Conservation (phyloP, 2,113 vertebrate species). For the Halichoeres trimaculatus region DNA sequence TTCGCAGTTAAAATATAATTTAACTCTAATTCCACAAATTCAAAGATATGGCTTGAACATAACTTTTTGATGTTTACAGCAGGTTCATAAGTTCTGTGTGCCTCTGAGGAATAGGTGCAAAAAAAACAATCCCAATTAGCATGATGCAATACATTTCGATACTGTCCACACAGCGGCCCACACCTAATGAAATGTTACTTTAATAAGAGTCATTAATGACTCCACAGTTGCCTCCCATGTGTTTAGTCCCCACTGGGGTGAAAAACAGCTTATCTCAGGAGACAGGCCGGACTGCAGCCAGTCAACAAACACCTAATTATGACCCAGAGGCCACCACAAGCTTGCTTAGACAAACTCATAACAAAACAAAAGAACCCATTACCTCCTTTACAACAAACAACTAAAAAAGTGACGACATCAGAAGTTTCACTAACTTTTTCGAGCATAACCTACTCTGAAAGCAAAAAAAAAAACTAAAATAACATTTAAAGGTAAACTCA, state of each 20-base stretch:
- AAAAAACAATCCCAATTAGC: neutral
- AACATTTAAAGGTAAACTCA: too few relatives aligned
- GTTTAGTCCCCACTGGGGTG: neutral
- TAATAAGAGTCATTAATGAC: conserved; percentile 6
- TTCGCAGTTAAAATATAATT: too few relatives aligned
- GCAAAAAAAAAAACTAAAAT: too few relatives aligned
- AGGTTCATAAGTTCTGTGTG: too few relatives aligned
- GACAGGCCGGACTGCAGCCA: conserved; percentile 24
- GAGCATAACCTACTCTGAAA: too few relatives aligned
- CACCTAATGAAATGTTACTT: conserved; percentile 10
- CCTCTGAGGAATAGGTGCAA: neutral
- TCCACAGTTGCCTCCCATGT: neutral
- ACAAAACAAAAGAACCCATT: too few relatives aligned
- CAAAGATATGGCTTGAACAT: too few relatives aligned
- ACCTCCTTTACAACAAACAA: neutral
- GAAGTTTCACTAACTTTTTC: neutral
- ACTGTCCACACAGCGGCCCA: neutral
- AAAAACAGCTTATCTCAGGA: conserved; percentile 29
- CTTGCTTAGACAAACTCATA: too few relatives aligned
- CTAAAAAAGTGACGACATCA: neutral
- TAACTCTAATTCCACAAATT: too few relatives aligned
- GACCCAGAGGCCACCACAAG: neutral
- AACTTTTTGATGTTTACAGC: too few relatives aligned
- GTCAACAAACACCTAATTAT: conserved; percentile 34
- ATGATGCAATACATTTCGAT: neutral